Conservation (phyloP, 2,888 invertebrate species). For the Pinctada fucata region DNA sequence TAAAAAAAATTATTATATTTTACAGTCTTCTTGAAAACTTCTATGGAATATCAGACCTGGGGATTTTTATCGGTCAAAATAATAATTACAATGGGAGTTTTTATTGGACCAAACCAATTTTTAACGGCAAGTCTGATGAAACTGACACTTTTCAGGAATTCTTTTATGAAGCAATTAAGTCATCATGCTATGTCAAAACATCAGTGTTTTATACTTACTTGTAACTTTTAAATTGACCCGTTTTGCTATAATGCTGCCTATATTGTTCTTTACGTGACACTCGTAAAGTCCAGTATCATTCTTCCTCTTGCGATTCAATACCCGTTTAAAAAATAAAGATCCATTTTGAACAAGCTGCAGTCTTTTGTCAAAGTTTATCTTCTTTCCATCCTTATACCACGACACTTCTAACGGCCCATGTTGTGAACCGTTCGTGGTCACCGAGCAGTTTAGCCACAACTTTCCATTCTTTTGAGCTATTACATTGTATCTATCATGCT, state of each 20-base stretch:
- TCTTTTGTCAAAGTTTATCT: constrained; percentile 45
- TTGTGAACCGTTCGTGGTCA: constrained; percentile 37
- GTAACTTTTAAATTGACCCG: constrained; percentile 49
- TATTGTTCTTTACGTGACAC: constrained; percentile 51
- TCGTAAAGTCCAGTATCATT: constrained; percentile 59
- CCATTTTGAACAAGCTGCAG: constrained; percentile 55
- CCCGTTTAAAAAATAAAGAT: constrained; percentile 53
- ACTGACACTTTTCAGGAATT: no score
- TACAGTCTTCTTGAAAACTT: no score
- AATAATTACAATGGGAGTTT: no score
- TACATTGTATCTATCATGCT: constrained; percentile 40
- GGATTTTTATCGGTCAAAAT: no score
- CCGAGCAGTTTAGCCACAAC: constrained; percentile 57
- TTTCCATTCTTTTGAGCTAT: constrained; percentile 57
- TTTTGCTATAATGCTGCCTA: constrained; percentile 56
- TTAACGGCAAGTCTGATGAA: no score
- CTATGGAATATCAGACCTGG: no score
- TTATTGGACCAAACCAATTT: no score
- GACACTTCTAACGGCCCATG: constrained; percentile 41
- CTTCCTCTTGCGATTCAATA: constrained; percentile 52
- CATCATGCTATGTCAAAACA: no score
- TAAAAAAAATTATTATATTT: no score
- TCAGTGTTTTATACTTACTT: constrained; percentile 38
- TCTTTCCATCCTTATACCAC: constrained; percentile 52
- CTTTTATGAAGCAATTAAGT: no score